phyloP scores from a whole-genome alignment of 2,888 invertebrate genomes.

The Plebejus argus region DNA sequence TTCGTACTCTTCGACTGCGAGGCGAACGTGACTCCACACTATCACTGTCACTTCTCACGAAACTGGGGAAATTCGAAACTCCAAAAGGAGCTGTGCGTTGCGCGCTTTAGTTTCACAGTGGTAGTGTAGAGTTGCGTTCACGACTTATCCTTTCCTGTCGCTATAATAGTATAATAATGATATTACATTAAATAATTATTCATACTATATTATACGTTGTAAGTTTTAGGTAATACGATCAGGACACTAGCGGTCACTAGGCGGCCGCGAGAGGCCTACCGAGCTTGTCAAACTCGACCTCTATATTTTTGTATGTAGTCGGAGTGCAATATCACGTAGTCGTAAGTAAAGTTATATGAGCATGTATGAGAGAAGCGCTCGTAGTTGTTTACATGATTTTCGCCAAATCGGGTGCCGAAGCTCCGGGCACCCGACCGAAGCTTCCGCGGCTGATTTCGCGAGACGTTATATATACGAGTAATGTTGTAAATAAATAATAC shows the following conservation, averaged over 20 bases:
- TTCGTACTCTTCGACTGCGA: neutral
- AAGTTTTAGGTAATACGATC: neutral
- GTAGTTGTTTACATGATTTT: neutral
- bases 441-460: neutral
- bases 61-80: neutral
- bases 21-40: neutral
- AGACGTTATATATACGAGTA: neutral
- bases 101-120: neutral
- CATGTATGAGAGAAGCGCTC: neutral
- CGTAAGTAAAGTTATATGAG: neutral
- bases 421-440: neutral
- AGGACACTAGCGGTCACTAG: neutral
- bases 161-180: neutral
- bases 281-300: neutral
- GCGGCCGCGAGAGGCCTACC: neutral
- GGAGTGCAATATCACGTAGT: conserved; percentile 6
- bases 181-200: neutral
- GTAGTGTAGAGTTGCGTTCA: neutral
- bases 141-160: neutral
- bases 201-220: neutral
- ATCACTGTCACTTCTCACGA: neutral
- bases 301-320: conserved; percentile 21
- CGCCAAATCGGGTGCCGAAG: neutral
- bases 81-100: neutral
- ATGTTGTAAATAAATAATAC: conserved; percentile 29